Evolutionary conservation across 2,113 vertebrate genomes (phyloP), one percentile per base, ranked within the genome.

Genomic region (Cryptotis parvus): DNA sequence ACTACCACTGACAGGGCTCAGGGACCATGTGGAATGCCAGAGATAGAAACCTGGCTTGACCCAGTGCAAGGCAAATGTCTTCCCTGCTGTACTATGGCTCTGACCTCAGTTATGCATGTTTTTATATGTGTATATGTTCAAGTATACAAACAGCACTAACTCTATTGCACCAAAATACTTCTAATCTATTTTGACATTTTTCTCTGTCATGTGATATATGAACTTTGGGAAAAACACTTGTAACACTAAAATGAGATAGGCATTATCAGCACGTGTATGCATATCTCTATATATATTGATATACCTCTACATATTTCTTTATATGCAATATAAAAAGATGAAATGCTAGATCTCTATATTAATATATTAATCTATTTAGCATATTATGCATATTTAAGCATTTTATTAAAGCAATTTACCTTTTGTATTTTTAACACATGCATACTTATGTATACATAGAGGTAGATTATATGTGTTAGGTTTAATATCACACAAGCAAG

Each of bases 141-240:
- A 81, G 52, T 68, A 90, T 75, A 58, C 41, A 68, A 66, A 86
- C 66, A 22, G n/a, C 15, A n/a, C 20, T 85, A 66, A 61, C 24
- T 35, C 1, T 74, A 73, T 84, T 41, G 45, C 9, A 35, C 4
- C 7, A 58, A 3, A 58, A 6, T 58, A 58, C 73, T 87, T 87
- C 69, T 39, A 77, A 85, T 15, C 68, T 80, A 87, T 68, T 94
- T 92, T 77, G 65, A 39, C 74, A 4, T 77, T 41, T 73, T 39
- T 41, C 33, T 65, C 84, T 84, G 43, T 55, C 37, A 49, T 29
- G 66, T 27, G 49, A 39, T 84, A 81, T 70, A 14, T 70, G 55
- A 35, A 35, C 73, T 90, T 94, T 49, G 45, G 14, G 45, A 5
- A 1, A 81, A 29, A 5, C 41, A 80, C 6, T 4, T 58, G 7